A percentile compares a stretch with the other conserved stretches of the same genome.
phyloP scores from a whole-genome alignment of 2,888 invertebrate species.

The Meliscaeva auricollis region DNA sequence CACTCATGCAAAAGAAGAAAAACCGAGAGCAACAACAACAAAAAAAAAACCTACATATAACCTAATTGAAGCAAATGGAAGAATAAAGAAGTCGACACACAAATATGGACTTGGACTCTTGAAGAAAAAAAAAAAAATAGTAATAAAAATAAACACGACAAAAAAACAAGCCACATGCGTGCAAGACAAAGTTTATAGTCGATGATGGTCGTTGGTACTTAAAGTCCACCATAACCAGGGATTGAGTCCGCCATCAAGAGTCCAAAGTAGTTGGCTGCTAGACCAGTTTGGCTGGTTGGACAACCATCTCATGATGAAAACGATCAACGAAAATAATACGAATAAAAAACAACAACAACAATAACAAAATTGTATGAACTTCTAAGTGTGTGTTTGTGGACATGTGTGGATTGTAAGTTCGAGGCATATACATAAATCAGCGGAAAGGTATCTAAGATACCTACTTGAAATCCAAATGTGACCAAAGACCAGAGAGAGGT shows the following conservation, averaged over 20 bases:
- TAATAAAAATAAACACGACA: not conserved
- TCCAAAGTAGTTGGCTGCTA: slow-evolving; percentile 51
- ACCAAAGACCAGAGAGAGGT: slow-evolving; percentile 26
- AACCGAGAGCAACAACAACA: not conserved
- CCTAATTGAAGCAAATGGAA: slow-evolving; percentile 64
- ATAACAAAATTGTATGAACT: not conserved
- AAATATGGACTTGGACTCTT: slow-evolving; percentile 40
- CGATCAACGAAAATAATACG: slow-evolving; percentile 38
- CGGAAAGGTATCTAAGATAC: slow-evolving; percentile 13
- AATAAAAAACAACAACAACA: slow-evolving; percentile 12
- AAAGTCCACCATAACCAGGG: slow-evolving; percentile 40
- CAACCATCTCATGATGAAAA: slow-evolving; percentile 66
- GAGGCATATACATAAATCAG: slow-evolving; percentile 17
- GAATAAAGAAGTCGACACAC: slow-evolving; percentile 64
- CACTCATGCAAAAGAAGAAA: slow-evolving; percentile 19
- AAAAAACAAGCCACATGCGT: slow-evolving; percentile 20
- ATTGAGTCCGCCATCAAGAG: slow-evolving; percentile 43
- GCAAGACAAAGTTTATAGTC: slow-evolving; percentile 62
- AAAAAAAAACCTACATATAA: slow-evolving; percentile 28
- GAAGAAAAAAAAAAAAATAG: slow-evolving; percentile 19
- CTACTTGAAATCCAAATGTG: slow-evolving; percentile 36
- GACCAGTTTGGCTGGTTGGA: slow-evolving; percentile 75
- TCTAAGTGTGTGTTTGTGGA: slow-evolving; percentile 18
- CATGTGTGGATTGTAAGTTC: slow-evolving; percentile 31
- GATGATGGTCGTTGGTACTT: slow-evolving; percentile 66